Percentiles rank a stretch among this genome's conserved stretches.
Evolutionary conservation across 1,140 invertebrate genomes (phyloP).

Genomic region (Heliconius melpomene): DNA sequence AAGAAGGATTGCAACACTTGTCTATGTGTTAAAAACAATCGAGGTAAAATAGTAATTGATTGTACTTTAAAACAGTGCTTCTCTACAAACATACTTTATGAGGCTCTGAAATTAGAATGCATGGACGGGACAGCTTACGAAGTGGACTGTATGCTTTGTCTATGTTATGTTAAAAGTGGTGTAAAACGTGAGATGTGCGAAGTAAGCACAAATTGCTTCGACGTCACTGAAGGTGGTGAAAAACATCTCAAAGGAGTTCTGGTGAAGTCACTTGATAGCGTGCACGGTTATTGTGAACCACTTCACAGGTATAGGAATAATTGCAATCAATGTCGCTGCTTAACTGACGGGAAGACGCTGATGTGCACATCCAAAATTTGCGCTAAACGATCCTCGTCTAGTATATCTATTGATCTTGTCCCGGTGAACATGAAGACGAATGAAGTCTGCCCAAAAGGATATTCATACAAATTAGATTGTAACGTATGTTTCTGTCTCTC

Average conservation of each 20-base stretch:
- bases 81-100: conserved; percentile 4
- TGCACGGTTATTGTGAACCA: conserved; percentile 63
- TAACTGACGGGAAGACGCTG: conserved; percentile 55
- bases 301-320: conserved; percentile 52
- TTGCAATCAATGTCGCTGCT: conserved; percentile 61
- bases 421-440: conserved; percentile 45
- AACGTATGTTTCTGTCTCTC: conserved; percentile 8
- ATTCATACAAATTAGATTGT: conserved; percentile 60
- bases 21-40: conserved; percentile 44
- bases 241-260: conserved; percentile 17
- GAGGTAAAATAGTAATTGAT: conserved; percentile 44
- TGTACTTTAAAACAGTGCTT: conserved; percentile 42
- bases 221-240: not conserved
- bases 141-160: conserved; percentile 54
- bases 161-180: conserved; percentile 43
- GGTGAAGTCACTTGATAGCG: conserved; percentile 11
- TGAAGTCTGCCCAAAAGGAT: conserved; percentile 49
- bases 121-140: conserved; percentile 51
- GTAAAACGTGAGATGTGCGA: conserved; percentile 49
- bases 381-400: conserved; percentile 18
- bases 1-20: conserved; percentile 58
- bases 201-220: conserved; percentile 39
- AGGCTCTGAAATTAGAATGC: conserved; percentile 44
- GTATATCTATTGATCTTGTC: conserved; percentile 50
- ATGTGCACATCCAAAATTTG: conserved; percentile 55